Conservation (phyloP, 2,888 invertebrate species). For the Ennomos erosarius region DNA sequence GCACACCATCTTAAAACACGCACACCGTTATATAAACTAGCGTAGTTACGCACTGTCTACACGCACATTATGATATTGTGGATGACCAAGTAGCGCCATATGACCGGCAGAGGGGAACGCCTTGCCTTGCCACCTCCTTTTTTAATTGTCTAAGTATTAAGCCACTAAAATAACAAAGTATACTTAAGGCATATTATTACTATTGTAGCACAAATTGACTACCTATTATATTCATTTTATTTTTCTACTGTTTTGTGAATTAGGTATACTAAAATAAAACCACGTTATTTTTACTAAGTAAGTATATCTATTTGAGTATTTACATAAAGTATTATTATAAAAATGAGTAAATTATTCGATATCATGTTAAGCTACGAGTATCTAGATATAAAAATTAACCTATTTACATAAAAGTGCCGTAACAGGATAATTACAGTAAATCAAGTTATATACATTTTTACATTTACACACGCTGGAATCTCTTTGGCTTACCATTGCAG, state of each 20-base stretch:
- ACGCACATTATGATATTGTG: no score
- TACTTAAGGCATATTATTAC: no score
- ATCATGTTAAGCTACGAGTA: slow-evolving; percentile 5
- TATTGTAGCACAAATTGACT: background rate
- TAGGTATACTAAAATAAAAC: background rate
- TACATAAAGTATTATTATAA: slow-evolving; percentile 3
- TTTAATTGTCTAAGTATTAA: no score
- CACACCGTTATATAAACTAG: no score
- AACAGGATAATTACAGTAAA: slow-evolving; percentile 36
- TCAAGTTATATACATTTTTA: slow-evolving; percentile 39
- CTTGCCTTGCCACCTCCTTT: no score
- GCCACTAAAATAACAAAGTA: background rate
- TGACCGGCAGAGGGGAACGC: no score
- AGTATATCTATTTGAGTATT: slow-evolving; percentile 1
- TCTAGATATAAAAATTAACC: background rate
- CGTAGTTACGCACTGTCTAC: no score
- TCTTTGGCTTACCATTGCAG: slow-evolving; percentile 72
- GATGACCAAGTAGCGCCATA: no score
- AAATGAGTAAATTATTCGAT: slow-evolving; percentile 4
- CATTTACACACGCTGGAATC: slow-evolving; percentile 63
- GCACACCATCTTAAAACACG: no score
- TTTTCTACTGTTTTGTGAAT: no score
- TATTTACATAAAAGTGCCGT: slow-evolving; percentile 3
- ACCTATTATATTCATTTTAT: no score
- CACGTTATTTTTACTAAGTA: background rate